These are phyloP conservation scores for Coregonus sp. DNA, from an alignment of 2,797 vertebrate genomes.

Conservation along the genomic window DNA sequence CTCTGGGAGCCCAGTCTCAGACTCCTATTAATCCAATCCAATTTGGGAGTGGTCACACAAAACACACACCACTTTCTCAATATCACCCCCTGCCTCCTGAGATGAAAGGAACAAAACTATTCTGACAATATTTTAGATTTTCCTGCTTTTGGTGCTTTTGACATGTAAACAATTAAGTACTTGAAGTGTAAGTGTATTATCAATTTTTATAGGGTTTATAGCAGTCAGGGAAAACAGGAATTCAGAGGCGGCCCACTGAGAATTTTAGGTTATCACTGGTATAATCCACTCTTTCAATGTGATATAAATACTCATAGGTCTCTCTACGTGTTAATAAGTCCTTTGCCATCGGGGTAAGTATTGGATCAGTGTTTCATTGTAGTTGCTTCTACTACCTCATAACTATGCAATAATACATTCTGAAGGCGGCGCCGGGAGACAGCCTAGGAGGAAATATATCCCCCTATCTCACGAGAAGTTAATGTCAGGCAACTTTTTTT, in stretches of 20 bases:
- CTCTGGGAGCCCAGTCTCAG: neutral
- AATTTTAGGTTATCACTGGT: neutral
- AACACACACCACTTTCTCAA: neutral
- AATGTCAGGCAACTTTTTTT: neutral
- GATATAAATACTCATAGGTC: neutral
- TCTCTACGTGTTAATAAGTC: neutral
- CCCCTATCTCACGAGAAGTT: constrained; percentile 9
- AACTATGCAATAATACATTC: constrained; percentile 16
- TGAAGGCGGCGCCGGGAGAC: constrained; percentile 7
- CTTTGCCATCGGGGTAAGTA: neutral
- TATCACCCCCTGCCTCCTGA: neutral
- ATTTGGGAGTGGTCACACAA: neutral
- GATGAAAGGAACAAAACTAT: neutral
- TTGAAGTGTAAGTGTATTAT: neutral
- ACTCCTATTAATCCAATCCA: constrained; percentile 16
- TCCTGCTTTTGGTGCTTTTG: neutral
- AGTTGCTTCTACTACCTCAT: constrained; percentile 7
- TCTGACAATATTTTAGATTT: neutral
- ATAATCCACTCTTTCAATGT: neutral
- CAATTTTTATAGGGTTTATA: neutral
- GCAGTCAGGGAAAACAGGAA: neutral
- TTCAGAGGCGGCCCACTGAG: neutral
- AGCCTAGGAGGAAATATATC: neutral
- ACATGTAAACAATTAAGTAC: constrained; percentile 5
- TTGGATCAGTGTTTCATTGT: constrained; percentile 16